Base-by-base conservation (phyloP, 1,140 invertebrate genomes). In the Drosophila murphyi region DNA sequence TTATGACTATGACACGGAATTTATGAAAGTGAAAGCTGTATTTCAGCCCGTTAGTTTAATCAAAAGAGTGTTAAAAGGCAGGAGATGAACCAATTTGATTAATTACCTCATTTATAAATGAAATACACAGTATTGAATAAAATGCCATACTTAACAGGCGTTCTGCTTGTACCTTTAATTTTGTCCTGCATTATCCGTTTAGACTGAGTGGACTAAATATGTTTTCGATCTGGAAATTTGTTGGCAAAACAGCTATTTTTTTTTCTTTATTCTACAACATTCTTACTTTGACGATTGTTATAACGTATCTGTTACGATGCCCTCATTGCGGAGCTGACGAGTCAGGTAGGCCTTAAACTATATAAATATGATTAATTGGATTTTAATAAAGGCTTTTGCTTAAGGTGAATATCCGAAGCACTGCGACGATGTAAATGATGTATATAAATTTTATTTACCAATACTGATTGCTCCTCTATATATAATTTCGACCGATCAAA, bases 251-350 rank as follows among this genome's bases (percentile, higher is more conserved):
- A 20, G 37, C 67, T 2, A 12, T 75, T 6, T 51, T 32, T 8
- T 51, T 28, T 39, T 71, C 67, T 2, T 5, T 75, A 20, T 37
- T 34, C 39, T 75, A 71, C 12, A 75, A 70, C 32, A 51, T 59
- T 51, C 7, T 70, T 2, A 0, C 57, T 0, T 5, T 50, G 2
- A 6, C 63, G 45, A 2, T 52, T 0, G 2, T 57, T 6, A 8
- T 63, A 1, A 51, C 67, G 5, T 71, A 57, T 32, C 6, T 43
- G 7, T 39, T 63, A 2, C 29, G 47, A 0, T 70, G 72, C 47
- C 71, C 55, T 34, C 59, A 75, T n/a, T 75, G 72, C 35, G 39
- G 12, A 3, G 7, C 2, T 28, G 20, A 6, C 4, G 32, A 8
- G 20, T 4, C 51, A 20, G 57, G 52, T 63, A 52, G 4, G 1